Evolutionary conservation across 2,888 invertebrate genomes (phyloP), one percentile per base, ranked within the genome.

Genomic region (Hirtodrosophila confusa): DNA sequence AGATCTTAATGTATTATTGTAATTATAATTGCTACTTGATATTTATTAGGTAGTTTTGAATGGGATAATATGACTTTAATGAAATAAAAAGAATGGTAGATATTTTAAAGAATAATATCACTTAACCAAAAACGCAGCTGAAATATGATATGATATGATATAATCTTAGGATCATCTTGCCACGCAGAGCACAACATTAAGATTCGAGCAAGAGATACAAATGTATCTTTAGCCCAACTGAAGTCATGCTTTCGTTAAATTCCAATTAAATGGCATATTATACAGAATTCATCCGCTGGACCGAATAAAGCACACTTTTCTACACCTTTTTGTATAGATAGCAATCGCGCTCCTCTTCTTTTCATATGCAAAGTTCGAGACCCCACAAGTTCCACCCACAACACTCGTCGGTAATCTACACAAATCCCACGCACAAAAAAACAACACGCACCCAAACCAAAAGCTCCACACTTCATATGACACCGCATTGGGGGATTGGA

Each of bases 391-490:
- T 57, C 43, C 71, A 69, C 55, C 73, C 69, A 69, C 77, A 23
- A 35, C 10, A 27, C 41, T 11, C 45, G 45, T 41, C 31, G 45
- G 12, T 56, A 62, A 67, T 56, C 54, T 45, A 23, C 36, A 75
- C 63, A 68, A 73, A 77, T 73, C 77, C 73, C 77, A 77, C 75
- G 60, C 63, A 51, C 36, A 58, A 45, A 31, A 57, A 35, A 39
- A 63, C 48, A 72, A 72, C 60, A 77, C 55, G 60, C 57, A 73
- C 36, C 36, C 48, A 54, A 64, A 70, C 43, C n/a, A n/a, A 33
- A 51, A 79, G 57, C 72, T 37, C 33, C 62, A 40, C 71, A 72
- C 53, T 57, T 51, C 11, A 43, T 43, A 69, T 41, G 37, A 43
- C 37, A 57, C 48, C 43, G 47, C 29, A 49, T 27, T 29, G 37